Evolutionary conservation across 2,888 invertebrate species (phyloP).

Genomic region (Ectemnius cavifrons): DNA sequence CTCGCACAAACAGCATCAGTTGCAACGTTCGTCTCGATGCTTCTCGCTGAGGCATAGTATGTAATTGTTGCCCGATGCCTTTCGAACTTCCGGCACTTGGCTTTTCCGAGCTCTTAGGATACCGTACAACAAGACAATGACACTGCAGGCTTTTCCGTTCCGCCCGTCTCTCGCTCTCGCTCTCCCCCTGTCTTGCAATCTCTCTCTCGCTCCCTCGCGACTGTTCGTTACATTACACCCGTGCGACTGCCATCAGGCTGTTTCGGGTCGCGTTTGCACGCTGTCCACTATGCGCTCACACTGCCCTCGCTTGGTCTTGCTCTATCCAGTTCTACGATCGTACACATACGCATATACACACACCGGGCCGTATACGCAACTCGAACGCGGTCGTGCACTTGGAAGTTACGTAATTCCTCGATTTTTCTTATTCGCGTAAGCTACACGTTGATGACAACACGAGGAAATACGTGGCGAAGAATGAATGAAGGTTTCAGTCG

Average conservation of each 20-base stretch:
- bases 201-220: slow-evolving; percentile 14
- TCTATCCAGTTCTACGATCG: background rate
- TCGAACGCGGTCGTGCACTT: too few relatives aligned
- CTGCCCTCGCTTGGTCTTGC: background rate
- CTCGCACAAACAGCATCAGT: slow-evolving; percentile 42
- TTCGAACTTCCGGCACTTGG: slow-evolving; percentile 41
- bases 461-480: too few relatives aligned
- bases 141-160: slow-evolving; percentile 39
- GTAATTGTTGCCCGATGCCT: slow-evolving; percentile 31
- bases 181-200: background rate
- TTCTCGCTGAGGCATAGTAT: slow-evolving; percentile 56
- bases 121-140: slow-evolving; percentile 45
- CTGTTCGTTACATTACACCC: slow-evolving; percentile 46
- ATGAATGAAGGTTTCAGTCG: too few relatives aligned
- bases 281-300: background rate
- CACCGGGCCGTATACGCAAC: too few relatives aligned
- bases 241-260: slow-evolving; percentile 43
- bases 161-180: slow-evolving; percentile 27
- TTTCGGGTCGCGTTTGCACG: slow-evolving; percentile 32
- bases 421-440: too few relatives aligned
- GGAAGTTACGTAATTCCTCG: too few relatives aligned
- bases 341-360: too few relatives aligned
- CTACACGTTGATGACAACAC: too few relatives aligned
- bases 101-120: slow-evolving; percentile 25
- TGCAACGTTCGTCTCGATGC: slow-evolving; percentile 33